Percentiles rank a stretch among this genome's conserved stretches.
These are phyloP conservation scores for Alaudala cheleensis DNA, from an alignment of 2,113 vertebrate species.

Conservation along the genomic window DNA sequence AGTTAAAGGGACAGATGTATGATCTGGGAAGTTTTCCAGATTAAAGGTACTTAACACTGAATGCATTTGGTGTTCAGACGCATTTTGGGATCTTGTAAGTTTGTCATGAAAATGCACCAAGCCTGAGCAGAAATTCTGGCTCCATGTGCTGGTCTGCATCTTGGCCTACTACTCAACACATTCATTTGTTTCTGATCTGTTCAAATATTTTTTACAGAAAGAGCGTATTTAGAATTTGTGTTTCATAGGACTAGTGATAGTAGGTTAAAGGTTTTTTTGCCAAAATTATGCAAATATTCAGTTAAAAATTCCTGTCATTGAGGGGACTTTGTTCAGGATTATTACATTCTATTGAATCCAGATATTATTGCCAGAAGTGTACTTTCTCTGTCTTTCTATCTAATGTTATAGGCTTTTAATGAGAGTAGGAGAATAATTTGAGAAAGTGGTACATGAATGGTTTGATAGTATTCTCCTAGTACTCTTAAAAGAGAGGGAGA, in stretches of 20 bases:
- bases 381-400: neutral
- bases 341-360: neutral
- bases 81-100: neutral
- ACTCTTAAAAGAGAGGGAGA: neutral
- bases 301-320: neutral
- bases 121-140: neutral
- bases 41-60: slow-evolving; percentile 15
- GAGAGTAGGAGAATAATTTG: neutral
- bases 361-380: neutral
- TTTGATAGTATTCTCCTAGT: neutral
- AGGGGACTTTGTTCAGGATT: neutral
- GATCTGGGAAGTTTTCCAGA: slow-evolving; percentile 7
- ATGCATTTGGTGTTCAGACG: neutral
- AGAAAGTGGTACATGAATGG: neutral
- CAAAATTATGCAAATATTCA: neutral
- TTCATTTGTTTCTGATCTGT: neutral
- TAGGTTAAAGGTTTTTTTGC: neutral
- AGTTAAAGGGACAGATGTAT: neutral
- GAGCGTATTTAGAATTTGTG: neutral
- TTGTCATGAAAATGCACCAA: neutral
- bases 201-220: neutral
- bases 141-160: neutral
- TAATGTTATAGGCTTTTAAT: neutral
- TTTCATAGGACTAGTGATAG: neutral
- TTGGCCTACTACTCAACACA: neutral